Evolutionary conservation across 2,113 vertebrate species (phyloP), one percentile per base, ranked within the genome.

Genomic region (Solea solea): DNA sequence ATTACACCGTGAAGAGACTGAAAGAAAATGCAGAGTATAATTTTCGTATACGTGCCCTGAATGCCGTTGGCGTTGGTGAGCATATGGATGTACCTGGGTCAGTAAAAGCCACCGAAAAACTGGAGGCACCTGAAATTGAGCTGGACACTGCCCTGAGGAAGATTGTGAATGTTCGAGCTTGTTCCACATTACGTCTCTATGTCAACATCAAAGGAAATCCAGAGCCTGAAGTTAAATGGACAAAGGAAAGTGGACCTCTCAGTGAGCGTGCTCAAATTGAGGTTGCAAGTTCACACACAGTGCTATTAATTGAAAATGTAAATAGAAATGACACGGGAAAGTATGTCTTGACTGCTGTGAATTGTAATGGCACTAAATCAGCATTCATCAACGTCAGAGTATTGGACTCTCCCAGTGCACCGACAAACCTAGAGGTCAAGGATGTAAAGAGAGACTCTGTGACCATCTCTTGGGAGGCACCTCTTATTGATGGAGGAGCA

Each of bases 221-320:
- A 71, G 96, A 98, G 84, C 98, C 98, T 83, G 97, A 97, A 89
- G 95, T 98, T 60, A 98, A 95, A 80, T 99, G 98, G 98, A 94
- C 95, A 86, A 99, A 97, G 83, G 96, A 95, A 62, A 95, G 95
- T 82, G 94, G 94, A 55, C 39, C 76, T 40, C 86, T 99, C 64
- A 95, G 91, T 81, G 96, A 96, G 27, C 93, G 93, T 82, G 95
- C 97, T 64, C 96, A 97, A 85, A 95, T 97, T 87, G 96, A 98
- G 84, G 94, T 96, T 64, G 96, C 96, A 46, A 94, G 94, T 82
- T 96, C 97, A 53, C 95, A 96, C 63, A 98, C 98, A 58, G 96
- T 95, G 93, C 86, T 99, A 81, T 89, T 98, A 44, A 96, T 99
- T 86, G 97, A 99, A 84, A 98, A 97, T 16, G 96, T 99, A 56